Evolutionary conservation across 1,140 invertebrate species (phyloP), one percentile per base, ranked within the genome.

Genomic region (Monochamus saltuarius): DNA sequence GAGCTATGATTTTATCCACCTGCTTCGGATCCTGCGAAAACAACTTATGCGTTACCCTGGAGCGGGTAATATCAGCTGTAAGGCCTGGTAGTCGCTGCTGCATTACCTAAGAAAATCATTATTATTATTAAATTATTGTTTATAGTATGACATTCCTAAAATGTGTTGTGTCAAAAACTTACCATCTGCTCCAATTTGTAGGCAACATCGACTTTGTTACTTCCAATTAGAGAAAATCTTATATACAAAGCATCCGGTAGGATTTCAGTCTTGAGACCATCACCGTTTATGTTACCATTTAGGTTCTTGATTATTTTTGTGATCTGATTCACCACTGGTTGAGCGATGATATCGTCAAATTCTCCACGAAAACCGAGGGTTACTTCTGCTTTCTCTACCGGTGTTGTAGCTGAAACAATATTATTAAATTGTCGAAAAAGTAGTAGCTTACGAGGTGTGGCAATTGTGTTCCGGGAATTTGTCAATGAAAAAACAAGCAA

Each of bases 151-250:
- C 45, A 47, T 14, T 42, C 4, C 7, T 42, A 2, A n/a, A 13
- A n/a, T 42, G 16, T 7, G 16, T 29, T n/a, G n/a, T 29, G 6
- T 6, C 22, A 29, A 29, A 29, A 36, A 63, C 40, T 56, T 61
- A 85, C 85, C 74, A 86, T 77, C 71, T 87, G 82, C 68, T 87
- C 85, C 6, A 88, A 71, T 62, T 82, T 79, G 61, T 84, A 86
- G 17, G 85, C 84, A 13, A 87, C 80, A 65, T 87, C 85, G 1
- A 87, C 83, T 66, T 86, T 87, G 62, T 85, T 86, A 14, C 80
- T 78, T 2, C 85, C 85, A 39, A 84, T 76, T 1, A 88, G 73
- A 17, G 83, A 80, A 66, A 88, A 87, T 45, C 80, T 79, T 29
- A 86, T 71, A 59, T 81, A 80, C 0, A 83, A 80, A 29, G 80